Base-by-base conservation (phyloP, 2,113 vertebrate species). In the Hassar affinis region DNA sequence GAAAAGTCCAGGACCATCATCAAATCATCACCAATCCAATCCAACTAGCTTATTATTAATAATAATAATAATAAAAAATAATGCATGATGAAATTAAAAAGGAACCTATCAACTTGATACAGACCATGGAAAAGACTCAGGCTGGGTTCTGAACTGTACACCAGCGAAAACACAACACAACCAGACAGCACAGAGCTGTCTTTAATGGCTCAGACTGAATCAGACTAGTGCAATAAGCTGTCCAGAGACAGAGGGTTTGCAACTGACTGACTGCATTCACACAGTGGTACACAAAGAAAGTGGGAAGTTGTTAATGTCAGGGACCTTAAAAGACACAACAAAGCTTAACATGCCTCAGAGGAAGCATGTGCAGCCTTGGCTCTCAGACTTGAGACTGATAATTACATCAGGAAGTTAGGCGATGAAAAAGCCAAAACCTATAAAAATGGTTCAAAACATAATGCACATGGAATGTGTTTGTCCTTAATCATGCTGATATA, bases 401-500 rank as follows among this genome's bases (percentile, higher is more conserved):
- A 74, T 74, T 47, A 74, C 6, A 33, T 38, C 33, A 25, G 27
- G 56, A 38, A 10, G 17, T 35, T 51, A 45, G 25, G n/a, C 35
- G 22, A 72, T 66, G 59, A 56, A 45, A 77, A 68, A 30, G 3
- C n/a, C 38, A 57, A 56, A 69, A 47, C 62, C 72, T 75, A 78
- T 56, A 81, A 77, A 81, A 81, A 69, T 51, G 84, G 80, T 77
- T 85, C 27, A 81, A 74, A 77, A 85, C 64, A 51, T 80, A 85
- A 90, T 35, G 59, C 30, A 86, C 86, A 57, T 86, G 79, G 79
- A 77, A 87, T 81, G 82, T 80, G 78, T 0, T 64, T 62, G 82
- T 89, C 86, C 88, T 91, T 90, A 88, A 90, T 90, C 82, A 90
- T 11, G 90, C 90, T 88, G 90, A 91, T 61, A 85, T 85, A 85